Evolutionary conservation across 1,140 invertebrate species (phyloP), one percentile per base, ranked within the genome.

Genomic region (Tetraneura akinire): DNA sequence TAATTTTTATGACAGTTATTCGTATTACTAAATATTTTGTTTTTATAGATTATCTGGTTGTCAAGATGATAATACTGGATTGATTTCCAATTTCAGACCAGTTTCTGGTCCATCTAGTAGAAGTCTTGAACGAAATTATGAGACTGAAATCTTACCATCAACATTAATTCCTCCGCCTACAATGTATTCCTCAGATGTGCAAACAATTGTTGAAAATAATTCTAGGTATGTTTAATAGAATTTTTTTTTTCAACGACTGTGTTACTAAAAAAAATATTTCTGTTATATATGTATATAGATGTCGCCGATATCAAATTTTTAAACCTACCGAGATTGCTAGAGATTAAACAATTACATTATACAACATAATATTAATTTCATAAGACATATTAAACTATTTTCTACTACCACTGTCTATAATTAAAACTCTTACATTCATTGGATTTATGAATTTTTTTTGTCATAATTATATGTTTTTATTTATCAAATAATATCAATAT

Each of bases 131-230:
- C 32, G 74, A 62, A 78, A 78, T 62, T 78, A 45, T 60, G 74
- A 78, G 55, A 45, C 74, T 60, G 74, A 78, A 62, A 78, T 57
- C 23, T 57, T 74, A 62, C 62, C 74, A 60, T n/a, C 73, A 45
- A 57, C 73, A 11, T 18, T 78, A 5, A 78, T 78, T 26, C 74
- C 74, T 0, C 74, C 74, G 18, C 74, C 74, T 1, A 78, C 37
- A 47, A 78, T 78, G 74, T 78, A 78, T 47, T 78, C 74, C 1
- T 78, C 74, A 16, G 74, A 78, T 78, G 74, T 76, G 8, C 73
- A 76, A 60, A 57, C 29, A 23, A 18, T 78, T 78, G 55, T 78
- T 45, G 74, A 78, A 78, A 78, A 60, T 78, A 78, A 78, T 47
- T 37, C 74, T 78, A 78, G 74, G 74, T 78, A 47, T n/a, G 55